Conservation (phyloP, 2,797 vertebrate species). For the Bucorvus abyssinicus region DNA sequence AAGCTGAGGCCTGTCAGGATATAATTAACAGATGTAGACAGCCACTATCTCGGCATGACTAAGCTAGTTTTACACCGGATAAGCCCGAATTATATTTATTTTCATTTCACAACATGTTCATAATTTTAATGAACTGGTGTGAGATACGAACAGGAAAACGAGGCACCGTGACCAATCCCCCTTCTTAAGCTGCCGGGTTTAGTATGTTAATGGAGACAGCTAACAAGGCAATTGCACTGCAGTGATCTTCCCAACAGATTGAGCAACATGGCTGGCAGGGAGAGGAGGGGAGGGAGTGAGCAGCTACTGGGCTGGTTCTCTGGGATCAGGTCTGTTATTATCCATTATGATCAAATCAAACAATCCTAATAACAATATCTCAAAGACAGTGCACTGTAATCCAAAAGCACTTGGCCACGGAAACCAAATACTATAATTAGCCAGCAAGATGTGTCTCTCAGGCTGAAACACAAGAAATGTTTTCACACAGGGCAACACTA, state of each 20-base stretch:
- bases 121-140: constrained; percentile 22
- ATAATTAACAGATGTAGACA: constrained; percentile 51
- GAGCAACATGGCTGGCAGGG: background rate
- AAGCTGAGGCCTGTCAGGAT: constrained; percentile 42
- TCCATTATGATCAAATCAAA: background rate
- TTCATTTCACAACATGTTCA: constrained; percentile 38
- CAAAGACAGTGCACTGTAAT: background rate
- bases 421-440: background rate
- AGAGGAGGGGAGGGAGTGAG: background rate
- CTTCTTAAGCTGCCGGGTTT: background rate
- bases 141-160: background rate
- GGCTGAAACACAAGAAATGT: background rate
- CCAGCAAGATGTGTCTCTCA: background rate
- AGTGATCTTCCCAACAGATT: background rate
- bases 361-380: background rate
- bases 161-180: background rate
- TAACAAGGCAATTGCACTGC: background rate
- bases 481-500: background rate
- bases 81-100: constrained; percentile 16
- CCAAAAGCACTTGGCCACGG: background rate
- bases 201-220: background rate
- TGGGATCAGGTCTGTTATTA: background rate
- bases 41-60: constrained; percentile 44
- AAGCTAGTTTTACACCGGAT: constrained; percentile 49
- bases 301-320: background rate